These are phyloP conservation scores for Pangasius krempfi DNA, from an alignment of 2,797 vertebrate species.

Conservation along the genomic window DNA sequence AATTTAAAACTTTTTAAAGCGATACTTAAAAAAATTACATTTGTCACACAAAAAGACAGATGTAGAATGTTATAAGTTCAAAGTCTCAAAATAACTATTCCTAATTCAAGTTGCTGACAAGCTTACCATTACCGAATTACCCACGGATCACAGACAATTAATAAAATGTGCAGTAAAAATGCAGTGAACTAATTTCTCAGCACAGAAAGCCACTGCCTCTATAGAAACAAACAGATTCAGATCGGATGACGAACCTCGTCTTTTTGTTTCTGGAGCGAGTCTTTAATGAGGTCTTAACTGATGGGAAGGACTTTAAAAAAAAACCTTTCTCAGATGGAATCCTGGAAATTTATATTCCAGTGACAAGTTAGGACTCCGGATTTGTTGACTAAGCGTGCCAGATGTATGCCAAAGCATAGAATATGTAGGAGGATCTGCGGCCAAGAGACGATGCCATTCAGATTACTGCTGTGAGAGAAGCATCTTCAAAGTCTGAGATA, in stretches of 20 bases:
- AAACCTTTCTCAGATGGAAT: conserved; percentile 74
- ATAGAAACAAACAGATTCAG: conserved; percentile 59
- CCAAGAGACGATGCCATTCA: conserved; percentile 39
- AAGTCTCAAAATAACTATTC: not conserved
- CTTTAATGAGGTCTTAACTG: conserved; percentile 81
- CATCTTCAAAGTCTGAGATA: conserved; percentile 71
- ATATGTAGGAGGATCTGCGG: conserved; percentile 1
- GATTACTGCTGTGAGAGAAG: conserved; percentile 32
- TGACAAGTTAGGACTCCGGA: conserved; percentile 54
- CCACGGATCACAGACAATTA: not conserved
- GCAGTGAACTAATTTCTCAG: conserved; percentile 65
- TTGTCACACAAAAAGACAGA: not conserved
- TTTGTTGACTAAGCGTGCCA: conserved; percentile 43
- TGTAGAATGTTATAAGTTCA: not conserved
- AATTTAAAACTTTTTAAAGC: not conserved
- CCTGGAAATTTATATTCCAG: conserved; percentile 67
- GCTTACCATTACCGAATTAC: not conserved
- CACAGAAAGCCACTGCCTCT: conserved; percentile 66
- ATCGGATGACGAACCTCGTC: conserved; percentile 62
- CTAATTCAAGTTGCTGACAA: not conserved
- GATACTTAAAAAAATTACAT: not conserved
- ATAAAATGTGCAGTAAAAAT: conserved; percentile 59
- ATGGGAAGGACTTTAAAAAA: conserved; percentile 76
- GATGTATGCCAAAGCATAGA: conserved; percentile 46
- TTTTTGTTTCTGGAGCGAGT: conserved; percentile 62